Conservation (phyloP, 37 sponge, comb jelly and placozoan genomes). For the Oscarella lobularis region DNA sequence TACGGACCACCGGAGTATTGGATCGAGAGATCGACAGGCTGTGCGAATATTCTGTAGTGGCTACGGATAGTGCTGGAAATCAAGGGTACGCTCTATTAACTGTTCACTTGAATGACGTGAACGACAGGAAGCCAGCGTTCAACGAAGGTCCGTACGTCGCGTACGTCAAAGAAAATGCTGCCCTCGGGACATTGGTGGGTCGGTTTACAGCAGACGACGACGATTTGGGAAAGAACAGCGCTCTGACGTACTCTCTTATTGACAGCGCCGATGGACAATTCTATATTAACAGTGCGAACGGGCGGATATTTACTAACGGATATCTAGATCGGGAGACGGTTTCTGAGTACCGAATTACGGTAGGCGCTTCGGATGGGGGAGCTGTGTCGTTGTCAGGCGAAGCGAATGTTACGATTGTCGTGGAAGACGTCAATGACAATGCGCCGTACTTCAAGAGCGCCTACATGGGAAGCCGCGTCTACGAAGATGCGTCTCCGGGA, state of each 20-base stretch:
- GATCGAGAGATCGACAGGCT: neutral
- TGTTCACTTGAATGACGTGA: neutral
- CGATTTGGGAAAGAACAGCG: neutral
- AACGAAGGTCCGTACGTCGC: neutral
- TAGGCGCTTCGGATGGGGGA: neutral
- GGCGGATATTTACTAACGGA: neutral
- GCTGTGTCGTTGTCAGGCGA: neutral
- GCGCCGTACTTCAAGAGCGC: neutral
- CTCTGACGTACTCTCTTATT: neutral
- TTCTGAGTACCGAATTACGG: neutral
- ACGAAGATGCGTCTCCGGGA: neutral
- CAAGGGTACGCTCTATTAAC: neutral
- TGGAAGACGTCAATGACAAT: neutral
- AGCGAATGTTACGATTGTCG: neutral
- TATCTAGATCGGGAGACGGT: neutral
- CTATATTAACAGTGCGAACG: neutral
- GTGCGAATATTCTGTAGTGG: neutral
- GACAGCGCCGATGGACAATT: neutral
- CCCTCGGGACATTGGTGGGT: neutral
- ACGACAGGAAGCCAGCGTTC: neutral
- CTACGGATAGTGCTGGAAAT: neutral
- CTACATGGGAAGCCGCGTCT: neutral
- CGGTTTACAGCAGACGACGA: neutral
- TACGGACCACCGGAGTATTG: neutral
- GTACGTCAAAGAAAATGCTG: neutral